Conservation (phyloP, 2,797 vertebrate species). For the Paramormyrops hopkinsi region DNA sequence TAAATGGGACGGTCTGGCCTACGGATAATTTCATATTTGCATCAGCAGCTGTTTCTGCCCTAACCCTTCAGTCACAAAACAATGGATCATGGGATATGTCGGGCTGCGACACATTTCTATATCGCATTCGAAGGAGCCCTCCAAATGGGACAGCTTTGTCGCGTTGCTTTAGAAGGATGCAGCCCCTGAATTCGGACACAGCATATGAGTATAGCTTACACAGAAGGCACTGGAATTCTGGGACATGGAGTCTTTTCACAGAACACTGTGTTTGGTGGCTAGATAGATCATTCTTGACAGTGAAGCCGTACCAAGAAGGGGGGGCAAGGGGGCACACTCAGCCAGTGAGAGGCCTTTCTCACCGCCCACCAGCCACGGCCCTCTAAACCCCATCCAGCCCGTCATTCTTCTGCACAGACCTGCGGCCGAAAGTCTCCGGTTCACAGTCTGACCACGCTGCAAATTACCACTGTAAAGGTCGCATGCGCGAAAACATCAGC, state of each 20-base stretch:
- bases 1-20: background rate
- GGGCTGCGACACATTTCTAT: background rate
- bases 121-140: background rate
- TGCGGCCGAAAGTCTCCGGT: constrained; percentile 9
- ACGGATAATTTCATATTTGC: background rate
- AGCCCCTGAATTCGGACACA: background rate
- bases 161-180: background rate
- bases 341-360: background rate
- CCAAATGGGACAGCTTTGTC: background rate
- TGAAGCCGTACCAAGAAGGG: background rate
- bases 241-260: background rate
- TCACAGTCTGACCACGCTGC: constrained; percentile 15
- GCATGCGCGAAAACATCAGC: background rate
- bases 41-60: background rate
- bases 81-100: background rate
- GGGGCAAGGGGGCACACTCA: background rate
- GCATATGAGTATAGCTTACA: background rate
- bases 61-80: background rate
- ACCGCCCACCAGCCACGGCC: background rate
- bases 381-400: constrained; percentile 12
- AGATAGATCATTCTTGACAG: background rate
- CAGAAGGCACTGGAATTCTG: background rate
- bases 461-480: constrained; percentile 20
- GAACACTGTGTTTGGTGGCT: background rate
- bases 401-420: constrained; percentile 6